A percentile compares a stretch with the other conserved stretches of the same genome.
Conservation (phyloP, 2,797 vertebrate species). For the Pipistrellus pygmaeus region DNA sequence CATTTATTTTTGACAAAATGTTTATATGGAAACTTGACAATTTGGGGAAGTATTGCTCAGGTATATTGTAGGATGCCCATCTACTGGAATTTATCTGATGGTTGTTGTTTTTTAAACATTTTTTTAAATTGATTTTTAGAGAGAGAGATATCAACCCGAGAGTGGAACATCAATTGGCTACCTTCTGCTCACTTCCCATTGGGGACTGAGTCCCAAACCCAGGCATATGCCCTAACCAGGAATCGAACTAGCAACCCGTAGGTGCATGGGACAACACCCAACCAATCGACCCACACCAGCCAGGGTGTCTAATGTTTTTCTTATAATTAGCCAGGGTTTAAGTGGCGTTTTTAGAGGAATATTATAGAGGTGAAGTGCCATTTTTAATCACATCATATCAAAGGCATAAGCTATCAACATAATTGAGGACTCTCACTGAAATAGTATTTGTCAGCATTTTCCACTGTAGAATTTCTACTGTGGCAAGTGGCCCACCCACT, state of each 20-base stretch:
- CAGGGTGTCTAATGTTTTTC: not conserved
- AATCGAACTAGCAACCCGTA: not conserved
- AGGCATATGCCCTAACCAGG: not conserved
- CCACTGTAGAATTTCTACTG: not conserved
- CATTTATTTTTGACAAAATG: not conserved
- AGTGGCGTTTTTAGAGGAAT: not conserved
- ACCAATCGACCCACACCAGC: not conserved
- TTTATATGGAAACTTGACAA: not conserved
- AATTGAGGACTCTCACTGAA: not conserved
- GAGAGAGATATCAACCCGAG: not conserved
- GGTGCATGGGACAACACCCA: not conserved
- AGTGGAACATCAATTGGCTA: not conserved
- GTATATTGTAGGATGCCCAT: not conserved
- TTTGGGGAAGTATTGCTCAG: too few species aligned
- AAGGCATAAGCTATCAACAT: not conserved
- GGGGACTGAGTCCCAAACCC: not conserved
- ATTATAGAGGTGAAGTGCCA: not conserved
- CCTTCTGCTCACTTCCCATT: not conserved
- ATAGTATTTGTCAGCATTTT: not conserved
- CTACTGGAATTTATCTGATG: not conserved
- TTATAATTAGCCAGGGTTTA: not conserved
- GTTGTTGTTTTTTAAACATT: not conserved
- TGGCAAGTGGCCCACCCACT: too few species aligned
- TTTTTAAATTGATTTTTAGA: not conserved
- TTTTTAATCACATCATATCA: not conserved